Evolutionary conservation across 2,113 vertebrate genomes (phyloP).

Genomic region (Scortum barcoo): DNA sequence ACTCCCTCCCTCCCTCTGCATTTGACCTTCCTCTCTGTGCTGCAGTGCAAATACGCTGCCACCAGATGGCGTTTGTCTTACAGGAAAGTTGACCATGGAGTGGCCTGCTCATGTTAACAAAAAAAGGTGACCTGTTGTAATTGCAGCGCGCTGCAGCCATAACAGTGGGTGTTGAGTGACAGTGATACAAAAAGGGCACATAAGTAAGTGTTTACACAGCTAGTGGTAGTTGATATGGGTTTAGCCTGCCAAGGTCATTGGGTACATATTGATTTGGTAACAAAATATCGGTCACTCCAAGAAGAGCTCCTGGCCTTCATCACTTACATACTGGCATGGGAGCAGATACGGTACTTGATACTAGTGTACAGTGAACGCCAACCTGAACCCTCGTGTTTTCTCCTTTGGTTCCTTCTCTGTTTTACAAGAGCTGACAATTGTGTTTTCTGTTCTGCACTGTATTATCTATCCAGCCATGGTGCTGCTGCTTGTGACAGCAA

Average conservation of each 20-base stretch:
- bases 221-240: neutral
- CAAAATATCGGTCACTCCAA: conserved; percentile 18
- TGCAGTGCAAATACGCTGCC: conserved; percentile 59
- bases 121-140: conserved; percentile 7
- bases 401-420: conserved; percentile 32
- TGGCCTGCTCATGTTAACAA: neutral
- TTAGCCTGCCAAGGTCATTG: conserved; percentile 50
- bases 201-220: neutral
- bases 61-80: conserved; percentile 71
- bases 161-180: conserved; percentile 20
- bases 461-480: conserved; percentile 44
- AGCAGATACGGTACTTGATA: conserved; percentile 4
- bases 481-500: conserved; percentile 48
- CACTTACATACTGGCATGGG: neutral
- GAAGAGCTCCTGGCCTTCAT: conserved; percentile 21
- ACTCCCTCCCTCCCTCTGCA: conserved; percentile 37
- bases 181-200: conserved; percentile 1
- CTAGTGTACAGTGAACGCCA: conserved; percentile 15
- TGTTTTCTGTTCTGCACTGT: conserved; percentile 50
- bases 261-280: conserved; percentile 46
- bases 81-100: conserved; percentile 26
- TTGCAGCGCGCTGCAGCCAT: conserved; percentile 28
- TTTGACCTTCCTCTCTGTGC: conserved; percentile 75
- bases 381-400: neutral
- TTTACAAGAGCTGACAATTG: conserved; percentile 53